Conservation (phyloP, 1,140 invertebrate genomes). For the Choristoneura fumiferana region DNA sequence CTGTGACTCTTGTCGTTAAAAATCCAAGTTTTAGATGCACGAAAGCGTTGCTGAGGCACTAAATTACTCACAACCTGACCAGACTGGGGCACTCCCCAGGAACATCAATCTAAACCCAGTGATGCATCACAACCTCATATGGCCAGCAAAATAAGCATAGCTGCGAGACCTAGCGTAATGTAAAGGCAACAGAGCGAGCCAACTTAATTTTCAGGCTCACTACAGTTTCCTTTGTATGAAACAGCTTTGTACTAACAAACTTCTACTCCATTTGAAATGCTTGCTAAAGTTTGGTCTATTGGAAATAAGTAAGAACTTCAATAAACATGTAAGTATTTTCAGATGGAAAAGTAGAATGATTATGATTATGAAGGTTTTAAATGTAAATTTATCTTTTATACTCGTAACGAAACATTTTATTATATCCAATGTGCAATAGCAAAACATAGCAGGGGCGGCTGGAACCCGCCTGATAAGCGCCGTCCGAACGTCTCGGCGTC, state of each 20-base stretch:
- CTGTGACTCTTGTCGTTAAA: no score
- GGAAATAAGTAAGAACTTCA: not conserved
- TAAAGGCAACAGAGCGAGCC: slow-evolving; percentile 66
- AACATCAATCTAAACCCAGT: not conserved
- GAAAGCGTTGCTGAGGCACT: no score
- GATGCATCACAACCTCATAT: not conserved
- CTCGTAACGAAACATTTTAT: no score
- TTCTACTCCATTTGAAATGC: slow-evolving; percentile 43
- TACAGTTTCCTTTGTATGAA: slow-evolving; percentile 67
- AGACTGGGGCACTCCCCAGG: no score
- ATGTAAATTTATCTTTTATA: no score
- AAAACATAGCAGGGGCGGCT: slow-evolving; percentile 7
- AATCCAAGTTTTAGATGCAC: no score
- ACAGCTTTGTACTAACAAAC: slow-evolving; percentile 56
- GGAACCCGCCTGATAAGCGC: slow-evolving; percentile 18
- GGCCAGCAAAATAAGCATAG: not conserved
- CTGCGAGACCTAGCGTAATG: slow-evolving; percentile 44
- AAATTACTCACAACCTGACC: no score
- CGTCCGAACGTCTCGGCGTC: slow-evolving; percentile 33
- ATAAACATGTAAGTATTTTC: no score
- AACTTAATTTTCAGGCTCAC: slow-evolving; percentile 73
- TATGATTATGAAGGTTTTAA: no score
- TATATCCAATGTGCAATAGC: not conserved
- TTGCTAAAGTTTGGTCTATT: not conserved
- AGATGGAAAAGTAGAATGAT: no score